Base-by-base conservation (phyloP, 2,113 vertebrate genomes). In the Pimephales promelas region DNA sequence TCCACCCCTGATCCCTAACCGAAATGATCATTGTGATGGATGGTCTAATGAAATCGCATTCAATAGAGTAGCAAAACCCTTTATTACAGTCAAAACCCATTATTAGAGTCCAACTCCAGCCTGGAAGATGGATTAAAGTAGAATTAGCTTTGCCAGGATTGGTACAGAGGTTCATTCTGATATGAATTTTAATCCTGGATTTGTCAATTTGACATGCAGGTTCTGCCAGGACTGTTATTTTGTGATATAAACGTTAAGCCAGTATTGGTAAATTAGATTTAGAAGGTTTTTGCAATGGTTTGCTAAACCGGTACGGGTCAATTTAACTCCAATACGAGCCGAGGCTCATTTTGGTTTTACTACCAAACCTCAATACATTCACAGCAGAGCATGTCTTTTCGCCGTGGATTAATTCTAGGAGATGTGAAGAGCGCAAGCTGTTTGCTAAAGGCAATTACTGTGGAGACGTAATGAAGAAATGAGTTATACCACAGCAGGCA, bases 71-170 rank as follows among this genome's bases (percentile, higher is more conserved):
- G 18, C 18, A 54, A 18, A 54, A 8, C 52, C 52, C 52, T 70
- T 70, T 7, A 68, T 40, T 13, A n/a, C 3, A 2, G 6, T 54
- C 75, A n/a, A 59, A 86, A 73, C 76, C 62, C 16, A 59, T 73
- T 43, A 76, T 70, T 70, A 59, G 66, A 79, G 36, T 43, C 36
- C 52, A 66, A 47, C 36, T 74, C 70, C 20, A 68, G 43, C 24
- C 47, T 52, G 16, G 16, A 52, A 31, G 14, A 31, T 4, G 26
- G 47, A 52, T 74, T 52, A 74, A 31, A 28, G 26, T 28, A 5
- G 24, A 74, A 74, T 74, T 74, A 74, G 70, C 84, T 85, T 74
- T 36, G 47, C 36, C 43, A 20, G 57, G 5, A 62, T 64, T 52
- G 73, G 73, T 74, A 49, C 18, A 26, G 72, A 49, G 72, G 45